These are phyloP conservation scores for Microtus obscurus DNA, from an alignment of 2,797 vertebrate species.

Conservation along the genomic window DNA sequence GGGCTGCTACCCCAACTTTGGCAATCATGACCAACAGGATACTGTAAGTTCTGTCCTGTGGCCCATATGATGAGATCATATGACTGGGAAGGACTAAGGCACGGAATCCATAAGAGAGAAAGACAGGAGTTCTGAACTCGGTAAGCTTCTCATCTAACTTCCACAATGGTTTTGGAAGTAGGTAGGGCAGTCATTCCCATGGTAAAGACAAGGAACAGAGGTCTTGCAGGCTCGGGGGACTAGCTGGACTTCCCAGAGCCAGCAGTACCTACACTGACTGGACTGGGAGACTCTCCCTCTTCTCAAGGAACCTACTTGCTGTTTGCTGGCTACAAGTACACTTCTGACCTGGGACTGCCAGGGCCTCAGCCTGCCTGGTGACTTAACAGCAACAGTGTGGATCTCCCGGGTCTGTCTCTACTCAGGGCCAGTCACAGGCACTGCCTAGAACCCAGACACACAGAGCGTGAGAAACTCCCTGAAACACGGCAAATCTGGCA, in stretches of 20 bases:
- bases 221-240: not conserved
- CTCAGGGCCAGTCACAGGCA: not conserved
- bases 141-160: not conserved
- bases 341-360: not conserved
- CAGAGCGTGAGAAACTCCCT: not conserved
- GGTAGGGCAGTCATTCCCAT: not conserved
- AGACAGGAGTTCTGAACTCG: rapidly evolving
- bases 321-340: not conserved
- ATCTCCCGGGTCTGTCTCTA: not conserved
- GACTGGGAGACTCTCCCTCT: not conserved
- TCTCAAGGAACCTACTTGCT: not conserved
- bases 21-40: not conserved
- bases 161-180: not conserved
- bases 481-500: too few relatives aligned
- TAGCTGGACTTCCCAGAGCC: not conserved
- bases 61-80: not conserved
- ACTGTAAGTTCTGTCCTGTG: not conserved
- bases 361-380: too few relatives aligned
- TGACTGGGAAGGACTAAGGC: rapidly evolving
- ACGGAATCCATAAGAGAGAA: not conserved
- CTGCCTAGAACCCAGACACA: not conserved
- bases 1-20: not conserved
- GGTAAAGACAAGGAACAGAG: not conserved
- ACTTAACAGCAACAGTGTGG: not conserved
- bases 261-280: too few relatives aligned